Percentiles rank a stretch among this genome's conserved stretches.
Conservation (phyloP, 1,140 invertebrate species). For the Dryas iulia region DNA sequence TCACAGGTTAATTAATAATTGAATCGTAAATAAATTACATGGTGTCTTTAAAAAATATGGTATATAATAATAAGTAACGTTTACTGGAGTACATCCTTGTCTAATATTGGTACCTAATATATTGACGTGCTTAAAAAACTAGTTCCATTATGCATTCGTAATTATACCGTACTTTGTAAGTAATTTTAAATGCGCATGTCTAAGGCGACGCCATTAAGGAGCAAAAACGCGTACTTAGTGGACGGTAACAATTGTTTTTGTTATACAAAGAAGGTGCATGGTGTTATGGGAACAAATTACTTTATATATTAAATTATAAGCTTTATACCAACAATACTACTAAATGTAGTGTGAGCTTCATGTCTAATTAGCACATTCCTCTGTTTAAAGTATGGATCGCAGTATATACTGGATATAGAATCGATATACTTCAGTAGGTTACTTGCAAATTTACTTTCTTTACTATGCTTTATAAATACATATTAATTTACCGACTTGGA, state of each 20-base stretch:
- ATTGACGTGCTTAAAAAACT: slow-evolving; percentile 9
- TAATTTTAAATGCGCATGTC: slow-evolving; percentile 42
- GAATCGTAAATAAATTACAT: no score
- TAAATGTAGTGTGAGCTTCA: background rate
- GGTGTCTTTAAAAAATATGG: background rate
- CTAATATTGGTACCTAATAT: background rate
- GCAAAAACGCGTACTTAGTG: slow-evolving; percentile 26
- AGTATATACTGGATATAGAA: background rate
- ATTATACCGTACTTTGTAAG: slow-evolving; percentile 28
- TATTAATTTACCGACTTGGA: no score
- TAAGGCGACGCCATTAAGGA: slow-evolving; percentile 29
- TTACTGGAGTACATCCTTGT: background rate
- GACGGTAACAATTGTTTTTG: slow-evolving; percentile 16
- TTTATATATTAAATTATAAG: background rate
- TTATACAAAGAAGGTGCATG: background rate
- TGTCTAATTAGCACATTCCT: background rate
- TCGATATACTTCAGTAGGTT: no score
- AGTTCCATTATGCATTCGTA: slow-evolving; percentile 30
- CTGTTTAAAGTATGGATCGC: background rate
- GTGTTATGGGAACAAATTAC: background rate
- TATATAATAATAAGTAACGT: no score
- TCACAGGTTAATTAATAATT: no score
- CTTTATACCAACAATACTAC: background rate
- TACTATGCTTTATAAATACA: no score
- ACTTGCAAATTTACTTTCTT: no score